Conservation (phyloP, 2,888 invertebrate genomes). For the Vanessa cardui region DNA sequence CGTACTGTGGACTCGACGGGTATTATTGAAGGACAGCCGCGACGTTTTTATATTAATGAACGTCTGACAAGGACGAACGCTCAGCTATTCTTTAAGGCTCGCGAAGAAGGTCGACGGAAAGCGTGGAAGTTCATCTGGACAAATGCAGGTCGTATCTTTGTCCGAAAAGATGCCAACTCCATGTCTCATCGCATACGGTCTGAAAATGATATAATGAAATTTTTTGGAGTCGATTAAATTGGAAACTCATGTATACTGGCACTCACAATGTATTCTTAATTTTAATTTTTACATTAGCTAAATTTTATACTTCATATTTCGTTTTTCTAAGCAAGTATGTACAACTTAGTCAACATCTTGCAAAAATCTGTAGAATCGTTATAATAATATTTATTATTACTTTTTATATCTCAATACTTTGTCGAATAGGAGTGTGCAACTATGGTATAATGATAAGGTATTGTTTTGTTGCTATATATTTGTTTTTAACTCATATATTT, state of each 20-base stretch:
- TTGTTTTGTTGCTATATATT: slow-evolving; percentile 1
- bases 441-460: neutral
- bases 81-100: neutral
- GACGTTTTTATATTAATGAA: slow-evolving; percentile 3
- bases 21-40: slow-evolving; percentile 1
- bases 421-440: slow-evolving; percentile 3
- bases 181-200: neutral
- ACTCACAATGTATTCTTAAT: slow-evolving; percentile 1
- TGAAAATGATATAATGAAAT: slow-evolving; percentile 1
- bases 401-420: slow-evolving; percentile 2
- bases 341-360: slow-evolving; percentile 2
- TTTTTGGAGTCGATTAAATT: slow-evolving; percentile 3
- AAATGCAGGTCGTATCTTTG: neutral
- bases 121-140: no score
- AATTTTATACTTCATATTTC: no score
- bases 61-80: neutral
- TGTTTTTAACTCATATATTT: slow-evolving; percentile 1
- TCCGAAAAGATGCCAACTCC: slow-evolving; percentile 25
- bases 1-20: slow-evolving; percentile 2
- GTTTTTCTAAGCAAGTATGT: no score
- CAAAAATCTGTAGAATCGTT: neutral
- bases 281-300: no score
- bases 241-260: neutral
- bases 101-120: no score
- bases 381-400: neutral